Percentiles rank a stretch among this genome's conserved stretches.
phyloP scores from a whole-genome alignment of 2,888 invertebrate genomes.

The Rotaria macrura region DNA sequence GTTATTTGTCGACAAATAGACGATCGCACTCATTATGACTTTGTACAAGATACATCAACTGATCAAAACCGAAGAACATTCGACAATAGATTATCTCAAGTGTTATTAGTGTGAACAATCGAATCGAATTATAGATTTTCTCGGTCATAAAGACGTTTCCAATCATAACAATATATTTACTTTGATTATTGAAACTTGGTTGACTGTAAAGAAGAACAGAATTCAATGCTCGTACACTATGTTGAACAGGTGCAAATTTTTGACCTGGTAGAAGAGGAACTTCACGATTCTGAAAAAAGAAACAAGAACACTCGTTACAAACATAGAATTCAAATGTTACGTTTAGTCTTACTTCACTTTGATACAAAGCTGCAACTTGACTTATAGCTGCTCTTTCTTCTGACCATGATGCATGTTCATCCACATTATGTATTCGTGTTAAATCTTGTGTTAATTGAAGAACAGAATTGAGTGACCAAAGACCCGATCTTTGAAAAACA shows the following conservation, averaged over 20 bases:
- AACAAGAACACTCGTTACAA: not conserved
- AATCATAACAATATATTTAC: conserved; percentile 36
- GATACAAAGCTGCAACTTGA: not conserved
- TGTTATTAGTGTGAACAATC: too few relatives aligned
- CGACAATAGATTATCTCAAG: too few relatives aligned
- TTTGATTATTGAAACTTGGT: conserved; percentile 38
- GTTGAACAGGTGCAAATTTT: conserved; percentile 39
- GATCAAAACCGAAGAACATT: too few relatives aligned
- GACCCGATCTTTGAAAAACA: not conserved
- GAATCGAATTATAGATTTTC: too few relatives aligned
- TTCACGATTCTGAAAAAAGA: not conserved
- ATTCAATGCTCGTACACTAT: conserved; percentile 39
- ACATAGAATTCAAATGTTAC: not conserved
- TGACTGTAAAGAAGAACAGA: conserved; percentile 40
- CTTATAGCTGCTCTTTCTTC: not conserved
- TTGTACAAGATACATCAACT: too few relatives aligned
- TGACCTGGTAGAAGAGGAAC: not conserved
- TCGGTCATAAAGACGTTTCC: too few relatives aligned
- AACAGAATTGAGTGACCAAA: not conserved
- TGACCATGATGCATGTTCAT: conserved; percentile 20
- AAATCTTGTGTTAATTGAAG: conserved; percentile 36
- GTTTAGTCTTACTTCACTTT: not conserved
- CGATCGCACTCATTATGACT: too few relatives aligned
- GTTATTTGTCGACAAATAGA: too few relatives aligned
- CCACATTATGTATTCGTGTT: conserved; percentile 40